A percentile compares a stretch with the other conserved stretches of the same genome.
Conservation (phyloP, 2,888 invertebrate genomes). For the Nomada lathburiana region DNA sequence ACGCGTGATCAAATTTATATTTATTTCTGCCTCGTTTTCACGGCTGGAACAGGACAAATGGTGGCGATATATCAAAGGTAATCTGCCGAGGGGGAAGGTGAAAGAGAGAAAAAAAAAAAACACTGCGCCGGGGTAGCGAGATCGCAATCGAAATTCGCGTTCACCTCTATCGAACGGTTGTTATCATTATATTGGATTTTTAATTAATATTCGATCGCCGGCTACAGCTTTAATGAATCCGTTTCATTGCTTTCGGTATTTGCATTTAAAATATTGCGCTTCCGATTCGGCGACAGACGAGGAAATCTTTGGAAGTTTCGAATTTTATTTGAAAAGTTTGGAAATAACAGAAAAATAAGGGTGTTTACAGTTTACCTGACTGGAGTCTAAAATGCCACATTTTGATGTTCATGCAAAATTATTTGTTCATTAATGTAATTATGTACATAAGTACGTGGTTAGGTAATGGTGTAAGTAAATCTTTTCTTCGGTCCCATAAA, state of each 20-base stretch:
- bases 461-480: too few species aligned
- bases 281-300: not conserved
- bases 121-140: not conserved
- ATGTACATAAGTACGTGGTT: too few species aligned
- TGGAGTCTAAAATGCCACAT: too few species aligned
- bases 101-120: constrained; percentile 1
- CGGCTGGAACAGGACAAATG: constrained; percentile 72
- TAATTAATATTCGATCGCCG: constrained; percentile 34
- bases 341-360: too few species aligned
- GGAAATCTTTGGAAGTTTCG: too few species aligned
- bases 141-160: constrained; percentile 43
- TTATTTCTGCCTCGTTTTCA: constrained; percentile 72
- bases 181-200: constrained; percentile 21
- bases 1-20: constrained; percentile 78
- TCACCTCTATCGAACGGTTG: not conserved
- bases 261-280: not conserved
- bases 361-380: too few species aligned
- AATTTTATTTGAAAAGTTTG: too few species aligned
- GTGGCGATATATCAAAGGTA: constrained; percentile 73
- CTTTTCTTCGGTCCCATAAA: not conserved
- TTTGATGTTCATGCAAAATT: too few species aligned
- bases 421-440: too few species aligned
- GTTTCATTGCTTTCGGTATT: not conserved
- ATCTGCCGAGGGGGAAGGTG: constrained; percentile 54
- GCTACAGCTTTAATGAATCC: not conserved